These are phyloP conservation scores for Zaprionus lachaisei DNA, from an alignment of 1,140 invertebrate genomes.

Conservation along the genomic window DNA sequence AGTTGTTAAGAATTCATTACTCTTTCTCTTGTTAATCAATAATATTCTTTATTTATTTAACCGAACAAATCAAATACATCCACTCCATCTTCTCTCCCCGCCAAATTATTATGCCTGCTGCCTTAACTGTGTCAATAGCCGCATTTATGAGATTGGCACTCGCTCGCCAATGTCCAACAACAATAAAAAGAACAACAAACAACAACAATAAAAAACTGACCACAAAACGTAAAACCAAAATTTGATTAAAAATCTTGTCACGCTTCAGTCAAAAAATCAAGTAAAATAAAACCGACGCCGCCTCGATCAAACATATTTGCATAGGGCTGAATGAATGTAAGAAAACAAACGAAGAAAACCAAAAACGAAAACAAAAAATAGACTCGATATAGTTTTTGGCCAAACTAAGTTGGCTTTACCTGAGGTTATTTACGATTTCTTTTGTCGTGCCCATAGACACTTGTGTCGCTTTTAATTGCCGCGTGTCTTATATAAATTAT, in stretches of 20 bases:
- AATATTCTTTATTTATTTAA: constrained; percentile 8
- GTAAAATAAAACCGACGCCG: constrained; percentile 40
- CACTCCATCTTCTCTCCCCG: constrained; percentile 56
- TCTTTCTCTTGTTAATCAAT: constrained; percentile 3
- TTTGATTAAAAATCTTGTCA: constrained; percentile 81
- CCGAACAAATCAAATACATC: constrained; percentile 11
- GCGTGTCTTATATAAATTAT: constrained; percentile 54
- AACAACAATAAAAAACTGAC: not conserved
- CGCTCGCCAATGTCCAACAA: constrained; percentile 23
- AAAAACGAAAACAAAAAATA: constrained; percentile 24
- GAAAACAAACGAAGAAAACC: constrained; percentile 7
- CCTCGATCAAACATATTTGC: constrained; percentile 57
- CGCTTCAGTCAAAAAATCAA: constrained; percentile 71
- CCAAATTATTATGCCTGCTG: constrained; percentile 56
- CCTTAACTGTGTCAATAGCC: constrained; percentile 77
- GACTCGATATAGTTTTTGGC: constrained; percentile 53
- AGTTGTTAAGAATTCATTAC: not conserved
- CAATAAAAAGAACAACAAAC: not conserved
- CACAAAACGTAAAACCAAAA: constrained; percentile 12
- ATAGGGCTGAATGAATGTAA: constrained; percentile 65
- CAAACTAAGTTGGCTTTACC: constrained; percentile 26
- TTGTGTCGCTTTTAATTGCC: constrained; percentile 74
- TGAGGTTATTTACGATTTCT: constrained; percentile 65
- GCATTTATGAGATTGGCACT: constrained; percentile 70
- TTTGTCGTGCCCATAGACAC: constrained; percentile 55